phyloP scores from a whole-genome alignment of 2,888 invertebrate species.

The Nymphalis c-album region DNA sequence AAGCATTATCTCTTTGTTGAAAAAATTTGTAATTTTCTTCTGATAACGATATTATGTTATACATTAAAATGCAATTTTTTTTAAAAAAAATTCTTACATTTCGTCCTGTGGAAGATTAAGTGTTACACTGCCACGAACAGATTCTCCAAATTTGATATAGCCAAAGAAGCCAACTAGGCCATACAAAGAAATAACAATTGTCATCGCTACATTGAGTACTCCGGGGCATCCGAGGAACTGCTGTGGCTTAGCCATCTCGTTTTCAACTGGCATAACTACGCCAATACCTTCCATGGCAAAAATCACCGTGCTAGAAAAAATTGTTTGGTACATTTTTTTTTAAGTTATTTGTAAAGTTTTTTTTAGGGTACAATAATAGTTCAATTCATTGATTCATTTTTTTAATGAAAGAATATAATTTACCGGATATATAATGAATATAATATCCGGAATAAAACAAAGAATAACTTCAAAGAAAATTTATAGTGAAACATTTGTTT shows the following conservation, averaged over 20 bases:
- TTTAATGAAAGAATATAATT: too few relatives aligned
- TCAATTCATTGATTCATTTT: background rate
- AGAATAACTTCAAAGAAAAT: background rate
- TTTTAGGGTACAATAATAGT: too few relatives aligned
- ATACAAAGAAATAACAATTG: conserved; percentile 88
- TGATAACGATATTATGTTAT: too few relatives aligned
- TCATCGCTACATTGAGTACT: conserved; percentile 92
- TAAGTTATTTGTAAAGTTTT: too few relatives aligned
- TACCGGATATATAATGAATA: too few relatives aligned
- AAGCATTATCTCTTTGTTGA: too few relatives aligned
- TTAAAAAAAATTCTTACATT: conserved; percentile 73
- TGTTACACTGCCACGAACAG: conserved; percentile 88
- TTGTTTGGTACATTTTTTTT: too few relatives aligned
- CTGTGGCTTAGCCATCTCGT: conserved; percentile 91
- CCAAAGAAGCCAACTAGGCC: conserved; percentile 94
- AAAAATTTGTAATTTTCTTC: too few relatives aligned
- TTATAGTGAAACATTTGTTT: background rate
- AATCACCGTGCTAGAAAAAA: conserved; percentile 90
- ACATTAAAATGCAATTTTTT: background rate
- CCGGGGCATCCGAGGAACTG: conserved; percentile 91
- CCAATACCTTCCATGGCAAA: conserved; percentile 99
- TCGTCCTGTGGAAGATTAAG: conserved; percentile 87
- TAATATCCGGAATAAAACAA: background rate
- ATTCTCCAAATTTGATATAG: conserved; percentile 90
- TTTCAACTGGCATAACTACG: conserved; percentile 95